These are phyloP conservation scores for Carcina quercana DNA, from an alignment of 2,888 invertebrate species.

Conservation along the genomic window DNA sequence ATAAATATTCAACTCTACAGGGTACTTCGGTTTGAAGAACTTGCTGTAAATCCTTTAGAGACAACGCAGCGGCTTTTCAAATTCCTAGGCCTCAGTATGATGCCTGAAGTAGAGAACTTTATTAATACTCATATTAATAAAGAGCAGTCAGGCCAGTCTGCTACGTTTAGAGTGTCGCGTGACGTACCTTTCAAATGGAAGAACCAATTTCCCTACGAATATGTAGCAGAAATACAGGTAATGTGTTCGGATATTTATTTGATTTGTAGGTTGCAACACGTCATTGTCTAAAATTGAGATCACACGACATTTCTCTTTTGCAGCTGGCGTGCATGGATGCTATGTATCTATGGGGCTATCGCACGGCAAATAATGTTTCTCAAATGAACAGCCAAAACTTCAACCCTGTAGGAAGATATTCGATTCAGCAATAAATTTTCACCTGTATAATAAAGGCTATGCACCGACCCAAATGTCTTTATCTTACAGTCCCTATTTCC, in stretches of 20 bases:
- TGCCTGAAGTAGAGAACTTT: constrained; percentile 79
- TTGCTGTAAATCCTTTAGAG: constrained; percentile 83
- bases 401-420: constrained; percentile 51
- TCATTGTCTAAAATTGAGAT: too few relatives aligned
- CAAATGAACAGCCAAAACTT: constrained; percentile 63
- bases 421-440: constrained; percentile 40
- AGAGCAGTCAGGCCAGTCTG: constrained; percentile 87
- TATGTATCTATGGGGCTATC: constrained; percentile 90
- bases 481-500: too few relatives aligned
- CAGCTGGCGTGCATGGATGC: constrained; percentile 83
- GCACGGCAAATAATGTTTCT: constrained; percentile 68
- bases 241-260: constrained; percentile 7
- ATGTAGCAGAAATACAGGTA: constrained; percentile 72
- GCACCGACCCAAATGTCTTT: too few relatives aligned
- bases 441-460: too few relatives aligned
- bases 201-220: constrained; percentile 78
- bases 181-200: constrained; percentile 92
- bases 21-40: constrained; percentile 88
- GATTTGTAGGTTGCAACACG: constrained; percentile 1
- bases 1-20: too few relatives aligned
- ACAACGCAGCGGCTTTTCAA: constrained; percentile 80
- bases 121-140: constrained; percentile 87
- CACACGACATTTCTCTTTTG: too few relatives aligned
- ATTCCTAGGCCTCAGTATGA: constrained; percentile 83
- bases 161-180: constrained; percentile 87